Base-by-base conservation (phyloP, 2,888 invertebrate genomes). In the Lordiphosa andalusiaca region DNA sequence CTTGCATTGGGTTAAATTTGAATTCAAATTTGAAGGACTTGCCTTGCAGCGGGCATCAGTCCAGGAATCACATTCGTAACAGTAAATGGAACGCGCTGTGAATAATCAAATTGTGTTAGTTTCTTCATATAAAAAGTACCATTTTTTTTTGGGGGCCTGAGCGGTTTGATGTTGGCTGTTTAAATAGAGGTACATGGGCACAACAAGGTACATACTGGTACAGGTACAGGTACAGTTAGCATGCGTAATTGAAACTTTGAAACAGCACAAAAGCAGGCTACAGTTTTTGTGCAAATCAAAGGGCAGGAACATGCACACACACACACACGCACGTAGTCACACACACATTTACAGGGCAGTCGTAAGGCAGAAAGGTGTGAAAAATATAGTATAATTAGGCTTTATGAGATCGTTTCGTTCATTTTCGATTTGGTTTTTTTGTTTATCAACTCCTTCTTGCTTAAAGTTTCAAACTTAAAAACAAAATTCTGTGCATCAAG, bases 31-130 rank as follows among this genome's bases (percentile, higher is more conserved):
- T 96, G 90, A 96, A 96, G 0, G 96, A 89, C 96, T 96, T 39
- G 64, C 63, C 94, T 86, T 95, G 89, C 97, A 97, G 72, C 96
- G 91, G 21, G 93, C 92, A 90, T 97, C 96, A 65, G 95, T 95
- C 95, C 96, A 96, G 77, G 96, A 96, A 90, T 97, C 96, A 88
- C 97, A 97, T 90, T 97, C 97, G 90, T 97, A 97, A 90, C 97
- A 97, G 90, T 95, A 95, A 86, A 96, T 95, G 75, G 95, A 94
- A 75, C 96, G 94, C 73, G 96, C 96, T 96, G 91, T 40, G 47
- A 44, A 33, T 55, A 47, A 21, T 42, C 36, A 9, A 5, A n/a
- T 9, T 21, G 13, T 44, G 16, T 10, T 39, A 16, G 16, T 10
- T 39, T 23, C 23, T 41, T 41, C 5, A 13, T n/a, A 21, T 12